phyloP scores from a whole-genome alignment of 53 echinoderm and acorn worm genomes.

The Temnopleurus reevesii region DNA sequence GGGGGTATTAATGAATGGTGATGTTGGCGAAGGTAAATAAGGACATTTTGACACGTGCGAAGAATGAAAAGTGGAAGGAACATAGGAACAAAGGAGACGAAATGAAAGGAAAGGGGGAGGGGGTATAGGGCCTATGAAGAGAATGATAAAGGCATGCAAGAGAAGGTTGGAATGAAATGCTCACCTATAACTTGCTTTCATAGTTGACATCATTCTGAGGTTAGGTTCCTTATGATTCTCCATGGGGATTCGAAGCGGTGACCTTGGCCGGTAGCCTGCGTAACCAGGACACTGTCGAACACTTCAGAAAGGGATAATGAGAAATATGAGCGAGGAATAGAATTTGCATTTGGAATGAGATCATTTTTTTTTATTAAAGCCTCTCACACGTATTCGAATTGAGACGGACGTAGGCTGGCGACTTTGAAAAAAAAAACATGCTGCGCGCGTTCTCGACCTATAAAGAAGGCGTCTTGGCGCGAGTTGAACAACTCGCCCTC shows the following conservation, averaged over 20 bases:
- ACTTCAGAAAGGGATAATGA: slow-evolving; percentile 44
- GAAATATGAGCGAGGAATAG: neutral
- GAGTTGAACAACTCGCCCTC: no score
- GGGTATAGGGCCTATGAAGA: no score
- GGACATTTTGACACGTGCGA: no score
- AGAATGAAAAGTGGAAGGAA: neutral
- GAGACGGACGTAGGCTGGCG: no score
- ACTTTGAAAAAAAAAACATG: no score
- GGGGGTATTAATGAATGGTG: no score
- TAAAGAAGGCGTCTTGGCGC: no score
- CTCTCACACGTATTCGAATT: no score
- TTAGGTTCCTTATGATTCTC: slow-evolving; percentile 48
- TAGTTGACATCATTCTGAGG: slow-evolving; percentile 72
- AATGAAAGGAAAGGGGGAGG: neutral
- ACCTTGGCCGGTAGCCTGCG: slow-evolving; percentile 83
- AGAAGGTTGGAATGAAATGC: neutral
- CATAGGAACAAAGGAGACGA: neutral
- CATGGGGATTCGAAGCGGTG: slow-evolving; percentile 70
- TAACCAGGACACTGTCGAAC: slow-evolving; percentile 91
- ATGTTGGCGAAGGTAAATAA: no score
- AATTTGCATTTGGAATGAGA: no score
- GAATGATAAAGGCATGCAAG: neutral
- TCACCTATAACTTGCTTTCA: slow-evolving; percentile 84
- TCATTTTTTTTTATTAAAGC: no score
- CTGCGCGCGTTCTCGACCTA: no score